Base-by-base conservation (phyloP, 2,797 vertebrate species). In the Clamator glandarius region DNA sequence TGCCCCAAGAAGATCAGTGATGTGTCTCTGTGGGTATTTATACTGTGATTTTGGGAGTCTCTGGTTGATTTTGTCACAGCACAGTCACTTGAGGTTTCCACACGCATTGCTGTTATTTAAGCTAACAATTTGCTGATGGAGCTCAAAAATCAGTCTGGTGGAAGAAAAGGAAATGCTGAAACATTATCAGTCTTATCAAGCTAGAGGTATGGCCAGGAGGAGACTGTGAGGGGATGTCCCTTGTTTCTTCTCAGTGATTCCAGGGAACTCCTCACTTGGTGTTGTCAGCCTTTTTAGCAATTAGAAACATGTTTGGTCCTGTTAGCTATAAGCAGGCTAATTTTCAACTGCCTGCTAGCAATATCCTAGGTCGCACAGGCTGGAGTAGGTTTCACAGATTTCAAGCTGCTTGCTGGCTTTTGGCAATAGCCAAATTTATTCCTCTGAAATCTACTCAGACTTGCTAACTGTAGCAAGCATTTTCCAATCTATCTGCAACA, bases 371-470 rank as follows among this genome's bases (percentile, higher is more conserved):
- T 87, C 39, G 66, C 70, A 31, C 12, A 50, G 55, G n/a, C 70
- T 79, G 31, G 35, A 78, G 29, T 12, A 70, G 44, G 39, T 52
- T 90, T 75, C 74, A 76, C 55, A 55, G 55, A 33, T 58, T 82
- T 19, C 17, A 44, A 74, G 78, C 11, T 59, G 35, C 12, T 12
- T 1, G 1, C 29, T 66, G 39, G 39, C 82, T 19, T 23, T 79
- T 76, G 77, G 51, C 74, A 79, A 31, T 12, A 70, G 36, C 39
- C 0, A 1, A 87, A 19, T 41, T 48, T 88, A 64, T 55, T 24
- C 88, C 36, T 16, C 44, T 84, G 61, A 69, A 91, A 51, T 75
- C 54, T 88, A n/a, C 88, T 94, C 76, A 86, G 68, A 23, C 83
- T 93, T 54, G 16, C 80, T 57, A 72, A 42, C 62, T 94, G 36